Evolutionary conservation across 2,797 vertebrate species (phyloP).

Genomic region (Somateria mollissima): DNA sequence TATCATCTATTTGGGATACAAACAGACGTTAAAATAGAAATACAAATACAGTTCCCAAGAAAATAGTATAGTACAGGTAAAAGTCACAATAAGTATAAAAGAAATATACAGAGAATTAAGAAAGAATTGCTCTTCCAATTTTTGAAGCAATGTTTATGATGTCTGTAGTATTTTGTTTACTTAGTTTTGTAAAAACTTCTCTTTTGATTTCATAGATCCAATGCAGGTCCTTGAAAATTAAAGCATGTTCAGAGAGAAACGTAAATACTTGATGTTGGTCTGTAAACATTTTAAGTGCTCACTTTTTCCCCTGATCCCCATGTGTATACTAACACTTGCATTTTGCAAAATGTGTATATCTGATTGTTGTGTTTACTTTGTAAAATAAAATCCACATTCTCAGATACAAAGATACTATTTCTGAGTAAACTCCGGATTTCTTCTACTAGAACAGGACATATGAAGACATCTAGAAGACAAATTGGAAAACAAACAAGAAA

Average conservation of each 20-base stretch:
- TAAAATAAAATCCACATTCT: neutral
- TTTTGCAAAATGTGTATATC: neutral
- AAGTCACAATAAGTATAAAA: neutral
- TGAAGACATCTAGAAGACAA: neutral
- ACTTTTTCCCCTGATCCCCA: neutral
- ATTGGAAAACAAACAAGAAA: neutral
- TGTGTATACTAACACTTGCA: neutral
- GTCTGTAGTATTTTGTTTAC: neutral
- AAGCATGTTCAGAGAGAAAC: neutral
- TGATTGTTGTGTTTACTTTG: neutral
- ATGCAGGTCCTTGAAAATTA: constrained; percentile 4
- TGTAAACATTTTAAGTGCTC: neutral
- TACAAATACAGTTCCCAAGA: neutral
- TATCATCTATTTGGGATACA: neutral
- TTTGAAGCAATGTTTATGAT: neutral
- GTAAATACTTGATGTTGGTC: neutral
- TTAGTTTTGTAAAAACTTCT: neutral
- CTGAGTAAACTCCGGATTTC: neutral
- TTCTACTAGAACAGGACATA: neutral
- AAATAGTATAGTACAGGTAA: neutral
- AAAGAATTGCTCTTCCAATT: neutral
- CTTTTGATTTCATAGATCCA: neutral
- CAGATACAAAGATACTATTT: neutral
- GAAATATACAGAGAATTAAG: neutral
- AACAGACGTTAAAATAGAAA: neutral